phyloP scores from a whole-genome alignment of 2,113 vertebrate genomes.

The Crotophaga sulcirostris region DNA sequence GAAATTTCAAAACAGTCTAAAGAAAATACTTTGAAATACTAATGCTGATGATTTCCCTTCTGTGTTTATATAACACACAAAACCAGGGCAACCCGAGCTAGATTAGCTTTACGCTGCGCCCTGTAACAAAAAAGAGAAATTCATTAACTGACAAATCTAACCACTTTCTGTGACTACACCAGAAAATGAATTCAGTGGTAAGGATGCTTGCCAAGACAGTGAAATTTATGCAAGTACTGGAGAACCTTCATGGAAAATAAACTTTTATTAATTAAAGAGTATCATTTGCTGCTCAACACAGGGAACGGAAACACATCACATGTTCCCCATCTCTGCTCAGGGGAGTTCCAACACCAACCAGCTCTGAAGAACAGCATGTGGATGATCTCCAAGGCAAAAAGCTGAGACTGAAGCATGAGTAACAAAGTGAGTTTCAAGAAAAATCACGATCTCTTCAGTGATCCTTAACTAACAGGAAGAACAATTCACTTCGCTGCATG shows the following conservation, averaged over 20 bases:
- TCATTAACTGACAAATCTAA: constrained; percentile 32
- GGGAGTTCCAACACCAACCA: constrained; percentile 1
- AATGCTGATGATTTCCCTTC: background rate
- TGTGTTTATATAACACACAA: background rate
- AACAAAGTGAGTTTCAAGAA: constrained; percentile 21
- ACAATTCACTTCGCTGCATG: background rate
- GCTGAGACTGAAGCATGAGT: background rate
- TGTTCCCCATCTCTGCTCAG: constrained; percentile 3
- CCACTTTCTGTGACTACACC: constrained; percentile 21
- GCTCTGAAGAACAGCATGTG: constrained; percentile 1
- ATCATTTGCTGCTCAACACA: background rate
- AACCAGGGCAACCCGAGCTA: background rate
- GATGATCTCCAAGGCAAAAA: constrained; percentile 21
- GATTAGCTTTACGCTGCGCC: background rate
- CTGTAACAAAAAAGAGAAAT: background rate
- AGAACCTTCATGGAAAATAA: constrained; percentile 48
- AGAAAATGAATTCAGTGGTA: constrained; percentile 36
- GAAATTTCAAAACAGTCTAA: background rate
- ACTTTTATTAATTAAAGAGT: constrained; percentile 46
- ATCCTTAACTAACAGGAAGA: constrained; percentile 52
- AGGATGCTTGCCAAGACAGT: constrained; percentile 10
- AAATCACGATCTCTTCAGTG: constrained; percentile 52
- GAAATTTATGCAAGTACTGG: constrained; percentile 40
- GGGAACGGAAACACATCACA: constrained; percentile 39
- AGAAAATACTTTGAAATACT: background rate